phyloP scores from a whole-genome alignment of 2,888 invertebrate species.

The Perithous albicinctus region DNA sequence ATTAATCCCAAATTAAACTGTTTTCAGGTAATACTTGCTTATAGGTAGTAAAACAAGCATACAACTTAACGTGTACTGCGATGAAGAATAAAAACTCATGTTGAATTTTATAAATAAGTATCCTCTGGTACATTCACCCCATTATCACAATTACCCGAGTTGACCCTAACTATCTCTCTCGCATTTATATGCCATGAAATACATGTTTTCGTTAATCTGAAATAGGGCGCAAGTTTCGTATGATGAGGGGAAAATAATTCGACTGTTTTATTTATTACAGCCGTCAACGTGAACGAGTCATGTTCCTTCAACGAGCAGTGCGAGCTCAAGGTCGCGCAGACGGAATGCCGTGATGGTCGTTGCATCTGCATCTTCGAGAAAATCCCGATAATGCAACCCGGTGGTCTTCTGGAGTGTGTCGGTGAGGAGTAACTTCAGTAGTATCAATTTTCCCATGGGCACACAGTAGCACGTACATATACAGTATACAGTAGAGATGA shows the following conservation, averaged over 20 bases:
- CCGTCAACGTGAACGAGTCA: slow-evolving; percentile 91
- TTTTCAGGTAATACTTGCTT: no score
- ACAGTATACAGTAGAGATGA: not conserved
- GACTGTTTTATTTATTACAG: slow-evolving; percentile 85
- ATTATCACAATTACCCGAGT: no score
- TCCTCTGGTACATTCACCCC: no score
- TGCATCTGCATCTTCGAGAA: slow-evolving; percentile 93
- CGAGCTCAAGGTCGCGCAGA: slow-evolving; percentile 90
- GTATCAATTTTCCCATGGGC: slow-evolving; percentile 26
- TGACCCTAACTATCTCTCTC: no score
- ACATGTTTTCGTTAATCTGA: no score
- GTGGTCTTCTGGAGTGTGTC: slow-evolving; percentile 91
- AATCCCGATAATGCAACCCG: slow-evolving; percentile 89
- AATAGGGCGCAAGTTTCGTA: not conserved
- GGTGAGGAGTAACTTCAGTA: slow-evolving; percentile 85
- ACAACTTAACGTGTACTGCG: no score
- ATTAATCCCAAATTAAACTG: no score
- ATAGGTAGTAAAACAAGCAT: no score
- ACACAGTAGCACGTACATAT: not conserved
- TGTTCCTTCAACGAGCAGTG: slow-evolving; percentile 95
- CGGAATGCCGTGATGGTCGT: slow-evolving; percentile 92
- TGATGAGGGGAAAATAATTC: not conserved
- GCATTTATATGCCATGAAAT: no score
- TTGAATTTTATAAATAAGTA: no score
- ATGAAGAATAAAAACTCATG: no score